phyloP scores from a whole-genome alignment of 2,888 invertebrate species.

The Psylliodes chrysocephalus region DNA sequence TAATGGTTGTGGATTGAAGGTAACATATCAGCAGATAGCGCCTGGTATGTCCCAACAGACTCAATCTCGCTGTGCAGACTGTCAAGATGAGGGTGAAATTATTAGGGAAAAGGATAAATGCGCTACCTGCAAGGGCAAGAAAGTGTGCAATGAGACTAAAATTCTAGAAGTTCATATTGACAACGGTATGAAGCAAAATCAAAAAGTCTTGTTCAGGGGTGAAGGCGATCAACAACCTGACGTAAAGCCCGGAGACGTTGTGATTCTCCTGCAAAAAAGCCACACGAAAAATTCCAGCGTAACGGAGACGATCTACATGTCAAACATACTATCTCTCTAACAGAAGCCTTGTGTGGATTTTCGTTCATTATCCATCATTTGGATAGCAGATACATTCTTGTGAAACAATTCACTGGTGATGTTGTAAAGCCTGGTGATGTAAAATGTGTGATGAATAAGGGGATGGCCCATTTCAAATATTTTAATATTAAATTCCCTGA shows the following conservation, averaged over 20 bases:
- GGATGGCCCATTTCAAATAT: constrained; percentile 89
- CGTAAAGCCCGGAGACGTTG: constrained; percentile 87
- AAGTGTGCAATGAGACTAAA: constrained; percentile 84
- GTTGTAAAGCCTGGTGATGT: constrained; percentile 85
- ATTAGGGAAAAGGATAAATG: constrained; percentile 87
- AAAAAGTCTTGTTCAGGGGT: constrained; percentile 85
- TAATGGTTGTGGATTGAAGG: constrained; percentile 81
- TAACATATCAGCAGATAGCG: constrained; percentile 77
- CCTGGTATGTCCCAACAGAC: constrained; percentile 74
- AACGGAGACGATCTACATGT: constrained; percentile 79
- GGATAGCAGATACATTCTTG: constrained; percentile 84
- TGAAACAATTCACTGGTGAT: constrained; percentile 82
- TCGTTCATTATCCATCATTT: constrained; percentile 86
- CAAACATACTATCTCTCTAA: constrained; percentile 79
- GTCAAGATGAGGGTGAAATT: constrained; percentile 71
- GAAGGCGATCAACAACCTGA: constrained; percentile 93
- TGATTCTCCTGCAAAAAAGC: constrained; percentile 85
- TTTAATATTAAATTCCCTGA: constrained; percentile 89
- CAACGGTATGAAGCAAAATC: constrained; percentile 85
- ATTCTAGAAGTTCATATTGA: constrained; percentile 89
- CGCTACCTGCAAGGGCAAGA: constrained; percentile 83
- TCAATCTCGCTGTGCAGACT: constrained; percentile 71
- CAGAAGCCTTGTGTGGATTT: constrained; percentile 93
- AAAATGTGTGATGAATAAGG: constrained; percentile 84
- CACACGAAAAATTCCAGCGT: constrained; percentile 83